These are phyloP conservation scores for Lacerta bilineata DNA, from an alignment of 2,797 vertebrate genomes.

Conservation along the genomic window DNA sequence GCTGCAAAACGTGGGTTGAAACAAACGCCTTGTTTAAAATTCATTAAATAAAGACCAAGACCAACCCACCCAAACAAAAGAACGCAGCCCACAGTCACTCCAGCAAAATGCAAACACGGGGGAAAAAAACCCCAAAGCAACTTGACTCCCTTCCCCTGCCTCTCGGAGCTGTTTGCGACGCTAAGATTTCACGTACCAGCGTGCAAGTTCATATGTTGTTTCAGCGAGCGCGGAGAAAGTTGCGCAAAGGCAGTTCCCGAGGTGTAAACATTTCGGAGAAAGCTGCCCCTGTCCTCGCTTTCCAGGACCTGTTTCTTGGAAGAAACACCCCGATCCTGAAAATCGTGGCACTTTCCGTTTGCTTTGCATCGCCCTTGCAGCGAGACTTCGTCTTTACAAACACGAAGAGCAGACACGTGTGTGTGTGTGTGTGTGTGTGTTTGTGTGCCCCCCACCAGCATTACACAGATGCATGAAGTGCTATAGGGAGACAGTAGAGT, in stretches of 20 bases:
- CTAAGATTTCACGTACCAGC: background rate
- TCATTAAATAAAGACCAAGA: too few species aligned
- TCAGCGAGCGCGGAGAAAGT: conserved; percentile 15
- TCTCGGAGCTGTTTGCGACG: background rate
- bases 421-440: too few species aligned
- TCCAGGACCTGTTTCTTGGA: background rate
- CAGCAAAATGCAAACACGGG: background rate
- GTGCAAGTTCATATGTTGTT: background rate
- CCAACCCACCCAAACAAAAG: background rate
- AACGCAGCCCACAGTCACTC: background rate
- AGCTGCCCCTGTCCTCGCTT: conserved; percentile 33
- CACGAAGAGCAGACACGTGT: background rate
- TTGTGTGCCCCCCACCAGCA: too few species aligned
- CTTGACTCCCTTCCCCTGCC: background rate
- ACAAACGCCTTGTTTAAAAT: too few species aligned
- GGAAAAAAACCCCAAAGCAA: background rate
- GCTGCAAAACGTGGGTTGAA: too few species aligned
- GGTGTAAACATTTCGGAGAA: conserved; percentile 52
- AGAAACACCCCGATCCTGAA: background rate
- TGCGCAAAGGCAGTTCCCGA: conserved; percentile 56
- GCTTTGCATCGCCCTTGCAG: background rate
- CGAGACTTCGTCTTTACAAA: background rate
- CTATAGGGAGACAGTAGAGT: background rate
- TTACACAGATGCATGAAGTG: background rate
- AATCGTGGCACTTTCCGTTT: background rate